Conservation (phyloP, 2,113 vertebrate genomes). For the Formicarius rufipectus region DNA sequence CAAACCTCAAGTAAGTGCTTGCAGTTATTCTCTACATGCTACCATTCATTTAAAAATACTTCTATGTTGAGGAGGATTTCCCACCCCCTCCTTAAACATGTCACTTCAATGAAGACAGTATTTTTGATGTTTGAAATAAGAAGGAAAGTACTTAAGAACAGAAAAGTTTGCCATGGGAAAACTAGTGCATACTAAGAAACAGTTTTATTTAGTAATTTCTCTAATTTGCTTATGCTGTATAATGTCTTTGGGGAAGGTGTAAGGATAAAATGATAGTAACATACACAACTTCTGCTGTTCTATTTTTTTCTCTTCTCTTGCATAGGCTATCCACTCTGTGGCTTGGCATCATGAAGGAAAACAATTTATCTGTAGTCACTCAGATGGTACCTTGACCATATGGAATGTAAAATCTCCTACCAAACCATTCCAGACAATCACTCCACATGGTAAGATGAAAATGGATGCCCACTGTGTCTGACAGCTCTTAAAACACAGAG, state of each 20-base stretch:
- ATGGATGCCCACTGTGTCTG: background rate
- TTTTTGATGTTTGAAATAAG: background rate
- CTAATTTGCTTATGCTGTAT: background rate
- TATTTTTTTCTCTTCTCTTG: background rate
- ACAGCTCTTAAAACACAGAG: background rate
- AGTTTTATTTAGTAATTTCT: background rate
- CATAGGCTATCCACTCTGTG: constrained; percentile 95
- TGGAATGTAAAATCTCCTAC: constrained; percentile 94
- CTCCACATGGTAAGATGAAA: constrained; percentile 90
- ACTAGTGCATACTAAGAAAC: background rate
- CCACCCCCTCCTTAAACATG: background rate
- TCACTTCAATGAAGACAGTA: background rate
- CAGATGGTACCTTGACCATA: constrained; percentile 96
- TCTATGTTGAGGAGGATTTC: background rate
- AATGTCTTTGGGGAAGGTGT: background rate
- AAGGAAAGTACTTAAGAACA: background rate
- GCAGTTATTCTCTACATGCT: background rate
- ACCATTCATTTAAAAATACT: background rate
- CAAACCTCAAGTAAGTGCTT: background rate
- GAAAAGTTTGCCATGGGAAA: background rate
- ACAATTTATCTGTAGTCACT: constrained; percentile 98
- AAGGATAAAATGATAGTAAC: background rate
- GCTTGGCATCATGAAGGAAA: constrained; percentile 99
- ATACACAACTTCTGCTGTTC: background rate
- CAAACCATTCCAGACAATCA: constrained; percentile 96